Evolutionary conservation across 2,113 vertebrate species (phyloP), one percentile per base, ranked within the genome.

Genomic region (Pangasianodon hypophthalmus): DNA sequence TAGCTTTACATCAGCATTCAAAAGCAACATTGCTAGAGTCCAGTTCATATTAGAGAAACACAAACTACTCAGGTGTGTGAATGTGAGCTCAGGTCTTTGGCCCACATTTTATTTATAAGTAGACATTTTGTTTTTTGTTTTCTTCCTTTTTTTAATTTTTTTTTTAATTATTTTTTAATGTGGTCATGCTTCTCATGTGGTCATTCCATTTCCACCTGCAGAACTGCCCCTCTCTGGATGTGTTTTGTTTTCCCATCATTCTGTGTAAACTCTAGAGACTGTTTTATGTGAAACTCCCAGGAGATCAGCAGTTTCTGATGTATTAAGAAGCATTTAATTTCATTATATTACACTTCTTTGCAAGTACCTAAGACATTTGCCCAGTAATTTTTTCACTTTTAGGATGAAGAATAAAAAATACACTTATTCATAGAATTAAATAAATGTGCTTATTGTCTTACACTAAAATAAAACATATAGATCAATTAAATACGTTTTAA

Each of bases 41-140:
- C 32, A n/a, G 87, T 71, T 82, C 14, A 9, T 71, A 71, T 82
- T n/a, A 62, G 37, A 50, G 50, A 88, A 21, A 56, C 16, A 84
- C 16, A 60, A 58, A 58, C 18, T 58, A 2, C 32, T 21, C 54
- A 56, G 19, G 80, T 56, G 16, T 54, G 80, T 19, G 50, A 32
- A 52, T 56, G 16, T 54, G 80, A 32, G 50, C 37, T 14, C 18
- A n/a, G 18, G 29, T 54, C 29, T 82, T 67, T 14, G 11, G 29
- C 29, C 64, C 64, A 14, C 29, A n/a, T 11, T 67, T 37, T 37
- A 37, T 37, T 37, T 37, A 37, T 37, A 37, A 37, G 37, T 37
- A 37, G 37, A 37, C 37, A 1, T 37, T 37, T 37, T 37, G 1
- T 37, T 67, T 32, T 4, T 10, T 4, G 26, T 13, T 67, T 67